Conservation (phyloP, 2,888 invertebrate genomes). For the Xylocampa areola region DNA sequence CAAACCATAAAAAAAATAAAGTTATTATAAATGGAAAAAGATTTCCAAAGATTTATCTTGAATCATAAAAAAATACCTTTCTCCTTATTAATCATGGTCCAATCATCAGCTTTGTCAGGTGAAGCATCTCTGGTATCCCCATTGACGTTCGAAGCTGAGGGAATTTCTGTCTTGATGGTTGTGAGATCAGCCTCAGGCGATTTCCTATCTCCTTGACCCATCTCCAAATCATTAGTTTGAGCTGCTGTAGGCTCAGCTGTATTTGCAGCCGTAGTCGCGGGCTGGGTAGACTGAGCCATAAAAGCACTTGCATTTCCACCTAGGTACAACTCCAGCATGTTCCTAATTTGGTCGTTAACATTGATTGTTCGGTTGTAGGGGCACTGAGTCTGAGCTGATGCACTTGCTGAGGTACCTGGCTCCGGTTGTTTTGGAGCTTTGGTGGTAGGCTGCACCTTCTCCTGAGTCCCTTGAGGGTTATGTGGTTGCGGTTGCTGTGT, state of each 20-base stretch:
- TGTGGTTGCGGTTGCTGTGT: slow-evolving; percentile 33
- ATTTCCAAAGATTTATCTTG: no score
- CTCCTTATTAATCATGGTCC: slow-evolving; percentile 82
- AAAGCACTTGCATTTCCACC: background rate
- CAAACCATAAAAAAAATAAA: slow-evolving; percentile 1
- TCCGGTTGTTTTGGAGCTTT: slow-evolving; percentile 44
- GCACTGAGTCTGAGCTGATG: slow-evolving; percentile 31
- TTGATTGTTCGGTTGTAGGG: slow-evolving; percentile 24
- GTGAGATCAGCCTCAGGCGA: slow-evolving; percentile 40
- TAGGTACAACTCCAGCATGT: slow-evolving; percentile 21
- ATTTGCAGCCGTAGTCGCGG: slow-evolving; percentile 16
- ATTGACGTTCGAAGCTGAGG: slow-evolving; percentile 48
- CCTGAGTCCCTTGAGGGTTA: slow-evolving; percentile 38
- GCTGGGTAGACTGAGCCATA: slow-evolving; percentile 13
- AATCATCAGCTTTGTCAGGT: slow-evolving; percentile 76
- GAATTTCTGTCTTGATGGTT: slow-evolving; percentile 50
- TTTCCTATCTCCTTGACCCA: slow-evolving; percentile 65
- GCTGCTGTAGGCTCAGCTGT: slow-evolving; percentile 29
- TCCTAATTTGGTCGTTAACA: slow-evolving; percentile 10
- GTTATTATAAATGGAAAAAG: no score
- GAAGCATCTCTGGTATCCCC: slow-evolving; percentile 66
- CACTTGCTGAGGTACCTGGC: slow-evolving; percentile 37
- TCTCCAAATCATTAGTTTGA: slow-evolving; percentile 62
- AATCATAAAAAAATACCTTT: slow-evolving; percentile 80
- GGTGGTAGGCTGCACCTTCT: slow-evolving; percentile 38